Evolutionary conservation across 1,140 invertebrate genomes (phyloP).

Genomic region (Drosophila lacteicornis): DNA sequence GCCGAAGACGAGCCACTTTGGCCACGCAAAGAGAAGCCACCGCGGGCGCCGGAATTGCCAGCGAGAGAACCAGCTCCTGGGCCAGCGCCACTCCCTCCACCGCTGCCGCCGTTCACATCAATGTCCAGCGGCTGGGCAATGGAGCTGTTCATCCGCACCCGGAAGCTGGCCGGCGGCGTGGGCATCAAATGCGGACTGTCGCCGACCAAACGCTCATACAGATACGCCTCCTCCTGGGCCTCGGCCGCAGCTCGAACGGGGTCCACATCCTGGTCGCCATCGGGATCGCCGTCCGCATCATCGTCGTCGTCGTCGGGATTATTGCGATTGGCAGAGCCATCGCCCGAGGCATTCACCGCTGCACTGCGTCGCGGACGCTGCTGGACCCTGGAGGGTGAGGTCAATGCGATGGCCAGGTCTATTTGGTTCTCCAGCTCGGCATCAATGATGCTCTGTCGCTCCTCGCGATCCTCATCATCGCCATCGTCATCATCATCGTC

Average conservation of each 20-base stretch:
- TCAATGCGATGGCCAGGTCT: conserved; percentile 52
- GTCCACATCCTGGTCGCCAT: conserved; percentile 16
- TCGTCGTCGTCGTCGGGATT: conserved; percentile 25
- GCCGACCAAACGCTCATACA: conserved; percentile 50
- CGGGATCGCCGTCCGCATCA: conserved; percentile 25
- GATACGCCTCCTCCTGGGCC: conserved; percentile 25
- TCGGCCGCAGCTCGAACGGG: background rate
- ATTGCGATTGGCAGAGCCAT: conserved; percentile 6
- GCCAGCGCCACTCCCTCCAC: background rate
- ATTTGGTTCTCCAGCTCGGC: conserved; percentile 50
- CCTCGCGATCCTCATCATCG: conserved; percentile 52
- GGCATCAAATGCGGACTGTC: conserved; percentile 47
- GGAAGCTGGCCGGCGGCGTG: conserved; percentile 52
- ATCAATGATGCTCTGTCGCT: conserved; percentile 19
- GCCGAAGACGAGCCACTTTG: conserved; percentile 16
- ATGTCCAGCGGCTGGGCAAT: conserved; percentile 70
- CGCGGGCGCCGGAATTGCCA: background rate
- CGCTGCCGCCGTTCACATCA: conserved; percentile 59
- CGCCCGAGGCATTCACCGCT: conserved; percentile 48
- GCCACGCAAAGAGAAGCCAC: conserved; percentile 11
- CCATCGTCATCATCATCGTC: conserved; percentile 49
- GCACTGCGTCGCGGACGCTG: conserved; percentile 70
- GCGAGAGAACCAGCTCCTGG: background rate
- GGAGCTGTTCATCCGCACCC: conserved; percentile 63
- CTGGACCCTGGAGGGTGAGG: conserved; percentile 29